Evolutionary conservation across 2,797 vertebrate genomes (phyloP).

Genomic region (Antennarius maculatus): DNA sequence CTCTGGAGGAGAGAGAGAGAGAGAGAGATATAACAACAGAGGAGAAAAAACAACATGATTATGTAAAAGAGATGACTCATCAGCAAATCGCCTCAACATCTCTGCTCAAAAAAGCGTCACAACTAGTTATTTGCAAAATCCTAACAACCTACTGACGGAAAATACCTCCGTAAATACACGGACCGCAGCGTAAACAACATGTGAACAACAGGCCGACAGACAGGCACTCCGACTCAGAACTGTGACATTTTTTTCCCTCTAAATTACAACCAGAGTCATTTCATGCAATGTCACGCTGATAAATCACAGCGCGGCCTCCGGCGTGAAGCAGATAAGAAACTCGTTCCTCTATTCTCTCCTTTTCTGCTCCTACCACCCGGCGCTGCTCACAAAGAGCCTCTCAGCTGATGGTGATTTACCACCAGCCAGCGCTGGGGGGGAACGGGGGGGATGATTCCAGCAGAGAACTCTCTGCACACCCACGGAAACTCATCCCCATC

Average conservation of each 20-base stretch:
- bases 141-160: slow-evolving; percentile 42
- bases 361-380: slow-evolving; percentile 23
- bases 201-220: slow-evolving; percentile 15
- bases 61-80: slow-evolving; percentile 2
- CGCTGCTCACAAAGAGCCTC: slow-evolving; percentile 16
- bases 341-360: slow-evolving; percentile 40
- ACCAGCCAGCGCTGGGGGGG: background rate
- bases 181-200: slow-evolving; percentile 40
- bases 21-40: background rate
- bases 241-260: slow-evolving; percentile 51
- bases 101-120: slow-evolving; percentile 27
- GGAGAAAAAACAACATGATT: background rate
- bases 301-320: slow-evolving; percentile 55
- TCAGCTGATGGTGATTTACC: slow-evolving; percentile 4
- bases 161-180: slow-evolving; percentile 22
- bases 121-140: slow-evolving; percentile 25
- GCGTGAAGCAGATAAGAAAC: slow-evolving; percentile 52
- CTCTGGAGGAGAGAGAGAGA: slow-evolving; percentile 28
- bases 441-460: background rate
- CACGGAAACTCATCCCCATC: background rate
- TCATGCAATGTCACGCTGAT: slow-evolving; percentile 58
- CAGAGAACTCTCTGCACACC: background rate
- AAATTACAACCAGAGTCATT: slow-evolving; percentile 65
- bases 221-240: slow-evolving; percentile 24
- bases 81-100: slow-evolving; percentile 45